phyloP scores from a whole-genome alignment of 2,797 vertebrate genomes.

The Argyrosomus regius region DNA sequence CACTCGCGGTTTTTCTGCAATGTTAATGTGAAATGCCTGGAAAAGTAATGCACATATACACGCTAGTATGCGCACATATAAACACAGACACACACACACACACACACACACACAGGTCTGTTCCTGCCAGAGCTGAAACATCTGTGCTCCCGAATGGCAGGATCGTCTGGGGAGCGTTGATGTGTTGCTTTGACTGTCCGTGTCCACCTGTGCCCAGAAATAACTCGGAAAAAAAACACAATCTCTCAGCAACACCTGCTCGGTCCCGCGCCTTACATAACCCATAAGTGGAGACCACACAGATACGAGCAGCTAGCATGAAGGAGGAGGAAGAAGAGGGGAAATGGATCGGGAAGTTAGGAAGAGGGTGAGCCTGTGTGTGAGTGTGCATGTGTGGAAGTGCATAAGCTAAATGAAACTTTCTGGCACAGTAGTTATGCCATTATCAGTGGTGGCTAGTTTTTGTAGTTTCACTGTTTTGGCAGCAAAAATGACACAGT shows the following conservation, averaged over 20 bases:
- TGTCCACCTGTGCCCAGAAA: slow-evolving; percentile 76
- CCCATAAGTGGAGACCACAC: slow-evolving; percentile 39
- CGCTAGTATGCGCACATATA: not conserved
- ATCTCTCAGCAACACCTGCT: slow-evolving; percentile 74
- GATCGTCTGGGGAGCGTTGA: slow-evolving; percentile 50
- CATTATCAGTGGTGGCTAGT: not conserved
- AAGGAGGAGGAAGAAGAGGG: slow-evolving; percentile 7
- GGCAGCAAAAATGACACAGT: too few species aligned
- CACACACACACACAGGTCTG: not conserved
- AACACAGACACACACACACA: not conserved
- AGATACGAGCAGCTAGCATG: slow-evolving; percentile 2
- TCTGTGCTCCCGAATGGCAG: slow-evolving; percentile 41
- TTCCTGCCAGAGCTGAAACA: slow-evolving; percentile 54
- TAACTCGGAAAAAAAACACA: slow-evolving; percentile 56
- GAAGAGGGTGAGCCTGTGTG: slow-evolving; percentile 6
- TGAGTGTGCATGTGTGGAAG: not conserved
- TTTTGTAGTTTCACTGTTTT: not conserved
- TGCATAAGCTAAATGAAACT: not conserved
- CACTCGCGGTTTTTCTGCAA: slow-evolving; percentile 25
- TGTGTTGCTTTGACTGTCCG: slow-evolving; percentile 64
- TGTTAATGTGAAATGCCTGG: slow-evolving; percentile 19
- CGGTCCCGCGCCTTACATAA: slow-evolving; percentile 48
- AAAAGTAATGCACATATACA: slow-evolving; percentile 1
- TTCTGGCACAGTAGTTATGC: not conserved
- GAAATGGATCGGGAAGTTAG: slow-evolving; percentile 27